Evolutionary conservation across 1,140 invertebrate genomes (phyloP).

Genomic region (Antheraea pernyi): DNA sequence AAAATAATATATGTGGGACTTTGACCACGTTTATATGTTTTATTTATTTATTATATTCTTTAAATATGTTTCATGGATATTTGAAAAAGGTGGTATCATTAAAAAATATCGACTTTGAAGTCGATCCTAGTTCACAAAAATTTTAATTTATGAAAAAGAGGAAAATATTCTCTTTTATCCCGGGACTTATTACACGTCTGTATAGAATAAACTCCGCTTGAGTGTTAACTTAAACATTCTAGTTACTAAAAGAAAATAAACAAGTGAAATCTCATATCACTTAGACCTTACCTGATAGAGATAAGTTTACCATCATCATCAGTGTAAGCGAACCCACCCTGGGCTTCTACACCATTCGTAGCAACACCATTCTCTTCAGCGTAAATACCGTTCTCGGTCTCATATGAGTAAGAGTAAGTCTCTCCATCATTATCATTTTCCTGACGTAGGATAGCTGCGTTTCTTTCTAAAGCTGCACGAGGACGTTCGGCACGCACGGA

Average conservation of each 20-base stretch:
- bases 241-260: background rate
- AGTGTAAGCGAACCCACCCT: conserved; percentile 59
- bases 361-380: conserved; percentile 65
- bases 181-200: too few species aligned
- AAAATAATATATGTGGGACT: too few species aligned
- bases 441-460: conserved; percentile 51
- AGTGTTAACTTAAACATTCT: too few species aligned
- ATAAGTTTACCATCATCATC: conserved; percentile 83
- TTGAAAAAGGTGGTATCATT: too few species aligned
- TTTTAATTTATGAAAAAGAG: too few species aligned
- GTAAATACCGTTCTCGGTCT: conserved; percentile 66
- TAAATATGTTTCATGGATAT: too few species aligned
- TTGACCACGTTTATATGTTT: too few species aligned
- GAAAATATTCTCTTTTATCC: too few species aligned
- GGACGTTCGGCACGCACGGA: conserved; percentile 44
- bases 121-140: too few species aligned
- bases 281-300: conserved; percentile 46
- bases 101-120: too few species aligned
- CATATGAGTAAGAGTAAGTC: conserved; percentile 59
- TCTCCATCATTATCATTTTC: conserved; percentile 57
- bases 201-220: too few species aligned
- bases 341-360: conserved; percentile 57
- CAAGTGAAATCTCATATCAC: background rate
- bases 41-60: too few species aligned
- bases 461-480: conserved; percentile 57